Percentiles rank a stretch among this genome's conserved stretches.
Evolutionary conservation across 2,113 vertebrate species (phyloP).

Genomic region (Mesoclemmys tuberculata): DNA sequence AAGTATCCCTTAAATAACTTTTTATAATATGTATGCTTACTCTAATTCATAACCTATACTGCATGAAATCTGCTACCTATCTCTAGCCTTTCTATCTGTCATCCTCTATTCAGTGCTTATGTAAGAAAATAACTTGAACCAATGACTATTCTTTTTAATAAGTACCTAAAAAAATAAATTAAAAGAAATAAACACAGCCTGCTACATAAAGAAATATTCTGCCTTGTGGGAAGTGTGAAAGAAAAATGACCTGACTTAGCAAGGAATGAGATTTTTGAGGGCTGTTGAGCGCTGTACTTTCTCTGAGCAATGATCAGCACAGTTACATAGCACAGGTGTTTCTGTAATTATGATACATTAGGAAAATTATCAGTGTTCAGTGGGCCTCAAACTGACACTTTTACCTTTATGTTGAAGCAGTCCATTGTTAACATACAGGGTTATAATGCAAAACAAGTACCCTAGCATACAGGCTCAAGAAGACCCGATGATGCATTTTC

Average conservation of each 20-base stretch:
- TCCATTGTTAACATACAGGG: not conserved
- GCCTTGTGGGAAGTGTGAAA: not conserved
- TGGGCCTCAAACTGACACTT: not conserved
- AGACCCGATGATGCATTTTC: not conserved
- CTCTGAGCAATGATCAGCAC: conserved; percentile 35
- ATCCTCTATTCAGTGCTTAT: not conserved
- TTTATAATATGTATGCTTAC: not conserved
- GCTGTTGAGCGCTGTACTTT: not conserved
- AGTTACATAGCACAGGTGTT: conserved; percentile 63
- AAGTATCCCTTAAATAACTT: not conserved
- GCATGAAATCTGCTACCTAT: not conserved
- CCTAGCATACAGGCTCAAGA: not conserved
- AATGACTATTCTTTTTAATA: not conserved
- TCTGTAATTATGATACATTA: conserved; percentile 46
- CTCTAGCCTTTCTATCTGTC: not conserved
- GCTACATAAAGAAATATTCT: not conserved
- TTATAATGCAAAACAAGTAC: not conserved
- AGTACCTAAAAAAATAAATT: not conserved
- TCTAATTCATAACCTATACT: not conserved
- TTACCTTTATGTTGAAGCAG: not conserved
- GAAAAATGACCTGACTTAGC: not conserved
- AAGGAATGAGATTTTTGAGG: conserved; percentile 11
- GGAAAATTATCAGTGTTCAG: conserved; percentile 42
- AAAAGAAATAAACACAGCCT: not conserved
- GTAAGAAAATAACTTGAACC: not conserved